A percentile compares a stretch with the other conserved stretches of the same genome.
These are phyloP conservation scores for Microplitis manilae DNA, from an alignment of 2,888 invertebrate species.

Conservation along the genomic window DNA sequence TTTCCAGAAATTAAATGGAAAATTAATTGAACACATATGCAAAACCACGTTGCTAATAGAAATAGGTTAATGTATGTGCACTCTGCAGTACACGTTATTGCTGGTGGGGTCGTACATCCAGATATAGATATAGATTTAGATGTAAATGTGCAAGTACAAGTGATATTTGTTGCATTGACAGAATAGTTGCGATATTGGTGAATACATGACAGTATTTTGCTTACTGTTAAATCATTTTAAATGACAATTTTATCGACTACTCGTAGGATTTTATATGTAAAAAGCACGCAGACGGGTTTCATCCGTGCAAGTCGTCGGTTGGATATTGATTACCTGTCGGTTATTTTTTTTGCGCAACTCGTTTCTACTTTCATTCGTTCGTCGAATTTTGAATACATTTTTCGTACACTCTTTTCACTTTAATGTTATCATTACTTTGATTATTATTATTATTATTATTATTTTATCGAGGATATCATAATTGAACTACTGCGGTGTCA, in stretches of 20 bases:
- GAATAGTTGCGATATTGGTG: neutral
- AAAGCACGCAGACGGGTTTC: neutral
- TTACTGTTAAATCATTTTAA: neutral
- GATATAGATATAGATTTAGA: neutral
- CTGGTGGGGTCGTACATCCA: neutral
- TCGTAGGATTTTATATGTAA: neutral
- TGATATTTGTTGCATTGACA: neutral
- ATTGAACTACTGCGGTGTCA: neutral
- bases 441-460: neutral
- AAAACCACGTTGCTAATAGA: neutral
- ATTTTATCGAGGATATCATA: neutral
- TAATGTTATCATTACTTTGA: neutral
- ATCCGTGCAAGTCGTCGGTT: constrained; percentile 17
- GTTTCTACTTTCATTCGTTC: constrained; percentile 2
- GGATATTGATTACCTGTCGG: constrained; percentile 32
- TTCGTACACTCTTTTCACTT: neutral
- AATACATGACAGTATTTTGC: neutral
- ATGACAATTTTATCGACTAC: constrained; percentile 24
- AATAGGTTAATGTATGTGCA: neutral
- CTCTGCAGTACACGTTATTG: neutral
- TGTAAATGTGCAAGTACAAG: no score
- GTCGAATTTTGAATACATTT: constrained; percentile 3
- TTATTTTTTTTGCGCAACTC: constrained; percentile 13
- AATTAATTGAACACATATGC: constrained; percentile 10
- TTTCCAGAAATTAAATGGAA: neutral